Base-by-base conservation (phyloP, 2,797 vertebrate species). In the Antennarius maculatus region DNA sequence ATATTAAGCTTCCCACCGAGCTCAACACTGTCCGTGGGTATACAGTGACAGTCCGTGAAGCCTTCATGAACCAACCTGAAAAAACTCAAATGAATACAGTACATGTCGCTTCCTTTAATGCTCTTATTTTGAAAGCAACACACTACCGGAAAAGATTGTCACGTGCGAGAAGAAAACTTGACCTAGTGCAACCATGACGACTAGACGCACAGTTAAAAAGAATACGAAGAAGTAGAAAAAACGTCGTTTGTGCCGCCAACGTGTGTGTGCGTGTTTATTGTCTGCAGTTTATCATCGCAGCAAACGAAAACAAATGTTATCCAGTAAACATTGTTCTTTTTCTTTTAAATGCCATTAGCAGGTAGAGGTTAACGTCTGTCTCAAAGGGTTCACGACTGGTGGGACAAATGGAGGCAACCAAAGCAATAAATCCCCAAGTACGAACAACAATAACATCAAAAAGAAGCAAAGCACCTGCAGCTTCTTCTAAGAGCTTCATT, bases 181-280 rank as follows among this genome's bases (percentile, higher is more conserved):
- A 51, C 16, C 0, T 7, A 29, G 9, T 7, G 18, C 88, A 55
- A 68, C 85, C 80, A 91, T 92, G 87, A 80, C 65, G 28, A 84
- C 84, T 2, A 58, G 69, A 77, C 62, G 41, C 34, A 47, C 34
- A 52, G 17, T 13, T 57, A 2, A 8, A 23, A 18, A n/a, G 3
- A 5, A 10, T 68, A 34, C 8, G 31, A 34, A 23, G 18, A 10
- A 45, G 6, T 1, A 55, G 1, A 27, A 16, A 0, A 13, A n/a
- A 49, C 5, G 12, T 3, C 34, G 2, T 16, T 31, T 16, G n/a
- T 34, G 13, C 17, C 6, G 10, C 27, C 14, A 41, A 52, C 0
- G 15, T 5, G 16, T 1, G 8, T 7, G 10, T 7, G 37, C 4
- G 37, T 7, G 29, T 31, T 56, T 29, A 43, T 12, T 6, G 2